phyloP scores from a whole-genome alignment of 2,797 vertebrate genomes.

The Calcarius lapponicus region DNA sequence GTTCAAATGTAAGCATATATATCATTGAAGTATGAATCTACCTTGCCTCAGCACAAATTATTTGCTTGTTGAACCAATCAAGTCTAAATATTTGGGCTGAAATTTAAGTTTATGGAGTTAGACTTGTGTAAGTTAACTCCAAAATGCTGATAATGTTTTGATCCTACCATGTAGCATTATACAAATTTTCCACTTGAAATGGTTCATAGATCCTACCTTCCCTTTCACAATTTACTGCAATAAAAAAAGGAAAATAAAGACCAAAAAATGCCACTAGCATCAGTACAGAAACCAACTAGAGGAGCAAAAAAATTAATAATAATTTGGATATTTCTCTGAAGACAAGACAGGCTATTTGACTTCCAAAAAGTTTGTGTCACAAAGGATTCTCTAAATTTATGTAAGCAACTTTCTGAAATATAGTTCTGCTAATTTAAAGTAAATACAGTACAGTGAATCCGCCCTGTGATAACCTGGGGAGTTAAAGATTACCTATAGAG shows the following conservation, averaged over 20 bases:
- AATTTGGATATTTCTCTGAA: not conserved
- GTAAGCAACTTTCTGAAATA: not conserved
- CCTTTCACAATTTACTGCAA: not conserved
- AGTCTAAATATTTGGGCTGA: not conserved
- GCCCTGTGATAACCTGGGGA: not conserved
- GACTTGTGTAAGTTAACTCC: not conserved
- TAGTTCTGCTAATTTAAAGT: not conserved
- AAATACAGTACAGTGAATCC: not conserved
- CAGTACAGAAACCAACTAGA: not conserved
- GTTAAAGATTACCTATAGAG: not conserved
- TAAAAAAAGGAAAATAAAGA: accelerated
- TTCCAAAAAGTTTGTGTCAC: not conserved
- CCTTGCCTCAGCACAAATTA: not conserved
- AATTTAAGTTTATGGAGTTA: not conserved
- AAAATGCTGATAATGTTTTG: not conserved
- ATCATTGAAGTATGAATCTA: not conserved
- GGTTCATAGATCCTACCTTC: not conserved
- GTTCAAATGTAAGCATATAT: not conserved
- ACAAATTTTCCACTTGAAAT: not conserved
- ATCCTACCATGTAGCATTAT: not conserved
- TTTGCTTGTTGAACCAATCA: not conserved
- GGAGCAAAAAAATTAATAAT: not conserved
- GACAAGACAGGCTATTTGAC: not conserved
- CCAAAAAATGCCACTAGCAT: not conserved
- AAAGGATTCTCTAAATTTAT: not conserved